Conservation (phyloP, 2,797 vertebrate species). For the Borostomias antarcticus region DNA sequence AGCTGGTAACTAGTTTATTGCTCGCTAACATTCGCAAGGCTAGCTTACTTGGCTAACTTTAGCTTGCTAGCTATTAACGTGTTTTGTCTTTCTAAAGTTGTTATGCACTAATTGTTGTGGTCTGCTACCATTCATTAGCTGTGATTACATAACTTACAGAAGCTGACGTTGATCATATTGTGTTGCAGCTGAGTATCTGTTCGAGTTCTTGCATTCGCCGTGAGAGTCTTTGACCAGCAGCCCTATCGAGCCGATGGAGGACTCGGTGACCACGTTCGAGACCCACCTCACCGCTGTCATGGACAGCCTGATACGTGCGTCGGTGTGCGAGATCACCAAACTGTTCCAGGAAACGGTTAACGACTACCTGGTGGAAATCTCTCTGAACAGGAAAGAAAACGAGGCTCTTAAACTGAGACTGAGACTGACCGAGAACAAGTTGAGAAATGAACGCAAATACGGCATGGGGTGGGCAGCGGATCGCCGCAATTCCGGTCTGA, state of each 20-base stretch:
- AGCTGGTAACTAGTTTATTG: no score
- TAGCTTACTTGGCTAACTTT: no score
- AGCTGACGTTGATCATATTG: slow-evolving; percentile 33
- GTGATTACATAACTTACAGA: neutral
- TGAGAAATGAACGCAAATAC: slow-evolving; percentile 79
- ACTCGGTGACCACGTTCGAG: slow-evolving; percentile 80
- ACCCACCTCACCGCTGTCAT: slow-evolving; percentile 81
- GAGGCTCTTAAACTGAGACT: slow-evolving; percentile 78
- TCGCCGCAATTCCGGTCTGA: slow-evolving; percentile 71
- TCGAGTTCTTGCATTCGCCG: no score
- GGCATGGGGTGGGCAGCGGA: slow-evolving; percentile 79
- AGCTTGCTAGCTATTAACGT: neutral
- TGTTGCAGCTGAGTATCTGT: slow-evolving; percentile 15
- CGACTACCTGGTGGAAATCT: slow-evolving; percentile 82
- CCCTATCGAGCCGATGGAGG: slow-evolving; percentile 63
- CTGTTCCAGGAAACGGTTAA: slow-evolving; percentile 83
- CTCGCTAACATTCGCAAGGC: neutral
- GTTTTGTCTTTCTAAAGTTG: neutral
- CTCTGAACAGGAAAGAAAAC: slow-evolving; percentile 81
- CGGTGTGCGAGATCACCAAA: slow-evolving; percentile 82
- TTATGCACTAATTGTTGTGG: neutral
- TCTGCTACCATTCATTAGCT: neutral
- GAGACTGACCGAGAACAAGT: slow-evolving; percentile 77
- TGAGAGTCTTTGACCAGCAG: slow-evolving; percentile 30
- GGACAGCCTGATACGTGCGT: slow-evolving; percentile 81